A percentile compares a stretch with the other conserved stretches of the same genome.
These are phyloP conservation scores for Thermophis baileyi DNA, from an alignment of 2,113 vertebrate genomes.

Conservation along the genomic window DNA sequence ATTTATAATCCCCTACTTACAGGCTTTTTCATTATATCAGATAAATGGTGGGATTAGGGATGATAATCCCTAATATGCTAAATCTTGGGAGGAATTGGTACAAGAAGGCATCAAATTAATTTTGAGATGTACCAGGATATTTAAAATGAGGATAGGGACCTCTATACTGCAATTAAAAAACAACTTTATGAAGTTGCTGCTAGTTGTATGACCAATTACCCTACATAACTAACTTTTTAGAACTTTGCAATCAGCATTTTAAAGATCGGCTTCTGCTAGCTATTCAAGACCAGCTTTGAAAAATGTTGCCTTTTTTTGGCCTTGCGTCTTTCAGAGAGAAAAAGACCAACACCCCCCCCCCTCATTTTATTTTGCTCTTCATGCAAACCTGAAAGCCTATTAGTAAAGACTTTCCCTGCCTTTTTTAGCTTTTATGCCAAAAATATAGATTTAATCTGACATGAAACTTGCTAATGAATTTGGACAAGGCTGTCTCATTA, in stretches of 20 bases:
- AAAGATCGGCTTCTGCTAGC: not conserved
- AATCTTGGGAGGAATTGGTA: not conserved
- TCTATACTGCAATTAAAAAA: not conserved
- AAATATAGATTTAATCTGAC: slow-evolving; percentile 55
- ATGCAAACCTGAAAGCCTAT: slow-evolving; percentile 52
- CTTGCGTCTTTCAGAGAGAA: not conserved
- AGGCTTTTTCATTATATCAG: not conserved
- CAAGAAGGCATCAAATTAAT: not conserved
- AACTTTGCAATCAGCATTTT: slow-evolving; percentile 4
- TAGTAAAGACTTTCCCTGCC: slow-evolving; percentile 38
- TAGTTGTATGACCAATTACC: not conserved
- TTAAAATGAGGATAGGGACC: not conserved
- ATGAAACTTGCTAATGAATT: slow-evolving; percentile 53
- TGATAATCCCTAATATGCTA: no score
- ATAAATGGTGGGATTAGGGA: not conserved
- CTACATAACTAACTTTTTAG: not conserved
- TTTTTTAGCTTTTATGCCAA: slow-evolving; percentile 46
- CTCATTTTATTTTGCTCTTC: slow-evolving; percentile 17
- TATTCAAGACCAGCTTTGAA: not conserved
- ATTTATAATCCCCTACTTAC: not conserved
- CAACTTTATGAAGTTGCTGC: no score
- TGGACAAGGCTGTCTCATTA: slow-evolving; percentile 51
- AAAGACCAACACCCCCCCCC: not conserved
- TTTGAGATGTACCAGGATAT: not conserved
- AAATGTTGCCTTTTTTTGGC: not conserved